A percentile compares a stretch with the other conserved stretches of the same genome.
phyloP scores from a whole-genome alignment of 2,888 invertebrate species.

The Caenorhabditis zanzibari region DNA sequence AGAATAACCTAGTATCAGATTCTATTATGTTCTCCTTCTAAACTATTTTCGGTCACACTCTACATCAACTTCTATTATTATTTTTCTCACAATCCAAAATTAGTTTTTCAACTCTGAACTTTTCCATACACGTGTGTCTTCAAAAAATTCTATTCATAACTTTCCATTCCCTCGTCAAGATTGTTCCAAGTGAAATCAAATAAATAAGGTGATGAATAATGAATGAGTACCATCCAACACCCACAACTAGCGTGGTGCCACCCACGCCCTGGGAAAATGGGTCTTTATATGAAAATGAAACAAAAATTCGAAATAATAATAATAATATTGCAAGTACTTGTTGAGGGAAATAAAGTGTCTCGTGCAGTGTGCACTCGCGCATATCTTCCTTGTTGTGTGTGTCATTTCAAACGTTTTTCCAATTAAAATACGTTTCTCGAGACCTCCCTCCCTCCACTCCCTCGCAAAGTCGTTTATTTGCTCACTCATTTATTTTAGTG shows the following conservation, averaged over 20 bases:
- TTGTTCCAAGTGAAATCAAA: conserved; percentile 38
- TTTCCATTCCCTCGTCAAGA: not conserved
- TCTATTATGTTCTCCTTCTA: not conserved
- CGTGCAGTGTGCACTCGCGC: conserved; percentile 37
- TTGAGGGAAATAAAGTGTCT: conserved; percentile 31
- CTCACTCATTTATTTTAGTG: conserved; percentile 14
- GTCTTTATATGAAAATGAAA: conserved; percentile 9
- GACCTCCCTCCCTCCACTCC: conserved; percentile 1
- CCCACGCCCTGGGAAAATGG: conserved; percentile 36
- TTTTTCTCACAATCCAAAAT: not conserved
- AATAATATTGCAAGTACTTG: conserved; percentile 25
- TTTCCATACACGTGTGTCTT: conserved; percentile 5
- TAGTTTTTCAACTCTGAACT: conserved; percentile 38
- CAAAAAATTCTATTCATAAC: conserved; percentile 17
- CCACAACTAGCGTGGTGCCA: conserved; percentile 54
- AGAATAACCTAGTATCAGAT: not conserved
- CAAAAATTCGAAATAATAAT: conserved; percentile 6
- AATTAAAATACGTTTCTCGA: conserved; percentile 26
- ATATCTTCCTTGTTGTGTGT: conserved; percentile 29
- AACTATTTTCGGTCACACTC: not conserved
- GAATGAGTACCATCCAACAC: conserved; percentile 47
- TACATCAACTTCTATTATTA: not conserved
- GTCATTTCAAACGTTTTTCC: conserved; percentile 30
- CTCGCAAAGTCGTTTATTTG: conserved; percentile 7
- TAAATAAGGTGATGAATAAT: conserved; percentile 37